Conservation (phyloP, 2,797 vertebrate species). For the Paedocypris micromegethes region DNA sequence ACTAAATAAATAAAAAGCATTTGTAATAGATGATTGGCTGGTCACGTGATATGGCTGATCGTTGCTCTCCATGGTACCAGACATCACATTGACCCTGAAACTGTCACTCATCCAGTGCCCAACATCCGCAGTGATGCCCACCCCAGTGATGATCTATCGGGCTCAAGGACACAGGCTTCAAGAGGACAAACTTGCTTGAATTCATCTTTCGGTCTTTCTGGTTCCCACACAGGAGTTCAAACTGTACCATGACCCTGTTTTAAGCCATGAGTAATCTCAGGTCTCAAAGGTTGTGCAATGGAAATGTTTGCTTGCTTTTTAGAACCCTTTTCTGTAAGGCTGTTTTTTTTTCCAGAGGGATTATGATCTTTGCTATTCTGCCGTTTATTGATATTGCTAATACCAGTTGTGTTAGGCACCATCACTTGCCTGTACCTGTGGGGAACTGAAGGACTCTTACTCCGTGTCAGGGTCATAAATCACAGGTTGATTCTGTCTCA, state of each 20-base stretch:
- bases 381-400: conserved; percentile 28
- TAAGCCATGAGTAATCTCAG: conserved; percentile 31
- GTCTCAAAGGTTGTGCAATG: conserved; percentile 35
- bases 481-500: conserved; percentile 24
- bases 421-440: conserved; percentile 29
- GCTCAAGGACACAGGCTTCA: neutral
- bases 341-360: conserved; percentile 28
- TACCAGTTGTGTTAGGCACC: conserved; percentile 19
- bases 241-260: conserved; percentile 32
- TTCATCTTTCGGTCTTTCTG: conserved; percentile 26
- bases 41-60: conserved; percentile 35
- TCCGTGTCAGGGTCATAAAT: conserved; percentile 26
- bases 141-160: no score
- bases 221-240: conserved; percentile 37
- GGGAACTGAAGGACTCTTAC: conserved; percentile 4
- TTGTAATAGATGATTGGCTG: no score
- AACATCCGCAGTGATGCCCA: conserved; percentile 17
- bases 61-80: conserved; percentile 45
- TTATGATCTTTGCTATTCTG: conserved; percentile 26
- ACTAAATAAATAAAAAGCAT: no score
- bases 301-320: conserved; percentile 31
- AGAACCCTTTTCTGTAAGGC: conserved; percentile 21
- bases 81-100: conserved; percentile 36
- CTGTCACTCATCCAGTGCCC: conserved; percentile 41
- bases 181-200: conserved; percentile 19